Conservation (phyloP, 2,888 invertebrate species). For the Scotopteryx bipunctaria region DNA sequence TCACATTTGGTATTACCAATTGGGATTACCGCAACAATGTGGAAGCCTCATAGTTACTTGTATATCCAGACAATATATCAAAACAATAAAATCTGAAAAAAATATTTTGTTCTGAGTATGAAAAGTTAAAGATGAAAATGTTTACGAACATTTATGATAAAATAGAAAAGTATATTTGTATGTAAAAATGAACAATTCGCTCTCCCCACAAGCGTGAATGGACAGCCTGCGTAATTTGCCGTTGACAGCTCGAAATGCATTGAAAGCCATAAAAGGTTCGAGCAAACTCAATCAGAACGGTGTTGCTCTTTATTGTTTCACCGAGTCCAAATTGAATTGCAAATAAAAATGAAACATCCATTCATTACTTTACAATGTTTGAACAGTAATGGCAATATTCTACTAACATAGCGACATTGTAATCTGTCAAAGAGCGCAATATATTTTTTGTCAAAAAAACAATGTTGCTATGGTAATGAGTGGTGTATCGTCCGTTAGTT, state of each 20-base stretch:
- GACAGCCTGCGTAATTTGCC: constrained; percentile 78
- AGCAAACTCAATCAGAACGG: constrained; percentile 72
- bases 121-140: too few relatives aligned
- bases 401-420: background rate
- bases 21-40: too few relatives aligned
- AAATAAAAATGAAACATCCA: constrained; percentile 27
- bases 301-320: constrained; percentile 53
- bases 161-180: background rate
- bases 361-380: constrained; percentile 3
- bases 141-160: too few relatives aligned
- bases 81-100: too few relatives aligned
- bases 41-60: too few relatives aligned
- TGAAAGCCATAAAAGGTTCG: constrained; percentile 77
- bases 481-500: too few relatives aligned
- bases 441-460: too few relatives aligned
- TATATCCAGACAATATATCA: too few relatives aligned
- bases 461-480: too few relatives aligned
- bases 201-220: constrained; percentile 64
- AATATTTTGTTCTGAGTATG: too few relatives aligned
- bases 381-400: constrained; percentile 4
- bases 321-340: constrained; percentile 29
- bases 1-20: too few relatives aligned
- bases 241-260: constrained; percentile 78
- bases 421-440: background rate
- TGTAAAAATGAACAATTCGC: background rate